Conservation (phyloP, 2,113 vertebrate genomes). For the Pseudonaja textilis region DNA sequence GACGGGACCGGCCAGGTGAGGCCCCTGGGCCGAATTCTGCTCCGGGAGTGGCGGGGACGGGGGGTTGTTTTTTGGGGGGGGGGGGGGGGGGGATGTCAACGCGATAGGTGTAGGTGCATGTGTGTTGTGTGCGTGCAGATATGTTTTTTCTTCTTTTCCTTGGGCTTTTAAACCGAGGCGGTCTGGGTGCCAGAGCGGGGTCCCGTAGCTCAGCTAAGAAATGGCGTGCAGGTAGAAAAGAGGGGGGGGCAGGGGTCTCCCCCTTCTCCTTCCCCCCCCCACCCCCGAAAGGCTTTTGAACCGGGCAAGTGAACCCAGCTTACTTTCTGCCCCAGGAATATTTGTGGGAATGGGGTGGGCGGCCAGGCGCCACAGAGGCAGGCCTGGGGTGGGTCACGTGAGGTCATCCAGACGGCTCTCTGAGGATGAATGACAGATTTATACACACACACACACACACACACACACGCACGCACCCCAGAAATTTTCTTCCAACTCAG, state of each 20-base stretch:
- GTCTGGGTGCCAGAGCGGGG: neutral
- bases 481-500: neutral
- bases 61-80: neutral
- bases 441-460: no score
- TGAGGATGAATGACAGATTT: neutral
- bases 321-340: neutral
- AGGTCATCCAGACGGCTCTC: neutral
- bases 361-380: no score
- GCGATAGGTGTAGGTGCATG: neutral
- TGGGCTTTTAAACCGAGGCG: neutral
- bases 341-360: accelerated
- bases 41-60: no score
- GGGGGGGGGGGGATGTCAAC: neutral
- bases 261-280: neutral
- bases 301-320: neutral
- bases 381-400: neutral
- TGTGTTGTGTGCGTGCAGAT: neutral
- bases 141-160: neutral
- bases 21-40: neutral
- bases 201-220: neutral
- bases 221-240: neutral
- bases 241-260: neutral
- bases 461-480: neutral
- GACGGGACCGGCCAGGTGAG: neutral
- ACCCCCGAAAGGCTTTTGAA: neutral